Evolutionary conservation across 2,888 invertebrate genomes (phyloP).

Genomic region (Epinotia brunnichana): DNA sequence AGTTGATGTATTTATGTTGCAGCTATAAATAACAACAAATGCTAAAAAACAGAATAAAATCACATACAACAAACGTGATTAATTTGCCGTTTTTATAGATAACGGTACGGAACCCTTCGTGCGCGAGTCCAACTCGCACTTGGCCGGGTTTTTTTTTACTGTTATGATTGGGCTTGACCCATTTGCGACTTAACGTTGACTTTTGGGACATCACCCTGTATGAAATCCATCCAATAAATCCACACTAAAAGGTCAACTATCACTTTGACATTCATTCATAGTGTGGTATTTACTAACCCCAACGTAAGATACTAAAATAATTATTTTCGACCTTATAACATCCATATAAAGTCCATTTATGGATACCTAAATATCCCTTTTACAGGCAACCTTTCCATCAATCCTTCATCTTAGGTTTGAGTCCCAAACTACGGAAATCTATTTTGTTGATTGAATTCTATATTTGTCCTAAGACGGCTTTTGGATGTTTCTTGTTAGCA

Average conservation of each 20-base stretch:
- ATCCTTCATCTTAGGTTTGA: background rate
- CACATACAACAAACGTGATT: too few species aligned
- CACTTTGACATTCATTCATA: background rate
- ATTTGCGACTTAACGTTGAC: too few species aligned
- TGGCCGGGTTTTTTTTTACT: too few species aligned
- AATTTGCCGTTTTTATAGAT: too few species aligned
- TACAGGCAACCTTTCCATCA: background rate
- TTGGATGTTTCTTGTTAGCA: too few species aligned
- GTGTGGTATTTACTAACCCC: background rate
- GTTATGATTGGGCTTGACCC: too few species aligned
- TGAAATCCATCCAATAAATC: background rate
- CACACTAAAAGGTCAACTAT: background rate
- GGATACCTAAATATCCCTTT: background rate
- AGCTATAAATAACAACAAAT: too few species aligned
- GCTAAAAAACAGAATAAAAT: too few species aligned
- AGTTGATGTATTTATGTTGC: too few species aligned
- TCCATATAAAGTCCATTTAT: background rate
- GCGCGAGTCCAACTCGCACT: too few species aligned
- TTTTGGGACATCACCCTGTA: too few species aligned
- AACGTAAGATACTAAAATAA: background rate
- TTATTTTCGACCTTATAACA: background rate
- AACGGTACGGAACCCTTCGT: too few species aligned
- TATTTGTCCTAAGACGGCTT: background rate
- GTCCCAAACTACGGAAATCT: background rate
- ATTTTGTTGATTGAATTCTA: conserved; percentile 2